Percentiles rank a stretch among this genome's conserved stretches.
Conservation (phyloP, 2,888 invertebrate species). For the Monopis laevigella region DNA sequence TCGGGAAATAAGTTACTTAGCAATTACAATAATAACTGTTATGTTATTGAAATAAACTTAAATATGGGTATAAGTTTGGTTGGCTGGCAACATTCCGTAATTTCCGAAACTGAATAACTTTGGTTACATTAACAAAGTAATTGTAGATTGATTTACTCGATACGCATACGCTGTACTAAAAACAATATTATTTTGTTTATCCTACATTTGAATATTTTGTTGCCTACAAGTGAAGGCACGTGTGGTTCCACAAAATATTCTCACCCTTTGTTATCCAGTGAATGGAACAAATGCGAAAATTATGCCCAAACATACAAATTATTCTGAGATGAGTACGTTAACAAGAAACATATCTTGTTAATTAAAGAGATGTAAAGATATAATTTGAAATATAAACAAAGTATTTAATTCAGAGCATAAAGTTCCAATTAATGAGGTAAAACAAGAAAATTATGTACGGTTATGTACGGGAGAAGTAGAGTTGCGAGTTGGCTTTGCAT, state of each 20-base stretch:
- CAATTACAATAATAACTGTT: too few relatives aligned
- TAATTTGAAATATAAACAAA: not conserved
- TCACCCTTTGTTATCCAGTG: not conserved
- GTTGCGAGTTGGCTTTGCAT: conserved; percentile 44
- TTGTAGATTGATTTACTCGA: too few relatives aligned
- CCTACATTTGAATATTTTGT: not conserved
- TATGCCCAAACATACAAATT: not conserved
- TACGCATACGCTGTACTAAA: too few relatives aligned
- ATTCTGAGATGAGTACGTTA: not conserved
- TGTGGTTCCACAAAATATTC: not conserved
- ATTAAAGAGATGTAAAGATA: not conserved
- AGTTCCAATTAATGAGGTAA: not conserved
- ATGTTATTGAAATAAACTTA: too few relatives aligned
- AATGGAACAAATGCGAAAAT: conserved; percentile 4
- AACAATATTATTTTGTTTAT: not conserved
- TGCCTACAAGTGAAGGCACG: not conserved
- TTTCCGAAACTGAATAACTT: too few relatives aligned
- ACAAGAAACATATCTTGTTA: not conserved
- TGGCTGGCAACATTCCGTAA: too few relatives aligned
- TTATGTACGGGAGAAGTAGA: conserved; percentile 1
- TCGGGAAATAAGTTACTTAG: too few relatives aligned
- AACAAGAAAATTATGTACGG: not conserved
- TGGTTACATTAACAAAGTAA: too few relatives aligned
- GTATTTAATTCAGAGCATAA: not conserved
- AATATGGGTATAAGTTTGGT: too few relatives aligned